Conservation (phyloP, 2,888 invertebrate species). For the Drosophila demipolita region DNA sequence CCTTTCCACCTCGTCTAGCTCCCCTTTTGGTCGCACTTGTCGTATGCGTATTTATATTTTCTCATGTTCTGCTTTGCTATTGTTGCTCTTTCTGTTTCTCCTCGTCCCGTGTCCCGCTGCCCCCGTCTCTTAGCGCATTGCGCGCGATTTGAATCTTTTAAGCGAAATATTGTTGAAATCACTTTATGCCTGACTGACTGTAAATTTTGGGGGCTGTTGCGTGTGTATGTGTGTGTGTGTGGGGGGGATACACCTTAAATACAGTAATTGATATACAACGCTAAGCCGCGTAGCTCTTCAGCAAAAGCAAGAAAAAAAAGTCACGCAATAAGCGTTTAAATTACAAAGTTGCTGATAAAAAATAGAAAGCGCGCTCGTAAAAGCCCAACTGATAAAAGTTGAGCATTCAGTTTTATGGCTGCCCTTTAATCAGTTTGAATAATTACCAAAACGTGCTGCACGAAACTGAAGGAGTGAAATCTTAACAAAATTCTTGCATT, state of each 20-base stretch:
- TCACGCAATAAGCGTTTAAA: constrained; percentile 74
- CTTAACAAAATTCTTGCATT: neutral
- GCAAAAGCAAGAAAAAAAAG: constrained; percentile 34
- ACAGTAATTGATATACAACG: constrained; percentile 69
- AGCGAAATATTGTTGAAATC: constrained; percentile 82
- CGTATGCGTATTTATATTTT: constrained; percentile 80
- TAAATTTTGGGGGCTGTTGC: constrained; percentile 4
- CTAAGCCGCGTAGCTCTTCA: constrained; percentile 25
- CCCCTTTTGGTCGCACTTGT: constrained; percentile 49
- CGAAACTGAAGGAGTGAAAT: constrained; percentile 27
- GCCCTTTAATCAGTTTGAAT: constrained; percentile 74
- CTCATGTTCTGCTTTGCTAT: constrained; percentile 60
- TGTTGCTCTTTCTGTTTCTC: constrained; percentile 40
- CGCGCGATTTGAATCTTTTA: constrained; percentile 81
- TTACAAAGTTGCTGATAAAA: constrained; percentile 65
- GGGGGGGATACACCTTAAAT: constrained; percentile 51
- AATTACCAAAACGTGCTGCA: constrained; percentile 74
- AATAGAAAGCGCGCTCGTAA: constrained; percentile 45
- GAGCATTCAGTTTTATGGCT: constrained; percentile 66
- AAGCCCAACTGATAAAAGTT: constrained; percentile 65
- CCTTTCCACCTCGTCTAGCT: neutral
- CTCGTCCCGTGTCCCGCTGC: constrained; percentile 7
- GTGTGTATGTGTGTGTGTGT: neutral
- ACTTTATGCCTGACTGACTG: constrained; percentile 72
- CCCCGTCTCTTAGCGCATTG: constrained; percentile 43